Percentiles rank a stretch among this genome's conserved stretches.
Evolutionary conservation across 1,140 invertebrate species (phyloP).

Genomic region (Habropoda laboriosa): DNA sequence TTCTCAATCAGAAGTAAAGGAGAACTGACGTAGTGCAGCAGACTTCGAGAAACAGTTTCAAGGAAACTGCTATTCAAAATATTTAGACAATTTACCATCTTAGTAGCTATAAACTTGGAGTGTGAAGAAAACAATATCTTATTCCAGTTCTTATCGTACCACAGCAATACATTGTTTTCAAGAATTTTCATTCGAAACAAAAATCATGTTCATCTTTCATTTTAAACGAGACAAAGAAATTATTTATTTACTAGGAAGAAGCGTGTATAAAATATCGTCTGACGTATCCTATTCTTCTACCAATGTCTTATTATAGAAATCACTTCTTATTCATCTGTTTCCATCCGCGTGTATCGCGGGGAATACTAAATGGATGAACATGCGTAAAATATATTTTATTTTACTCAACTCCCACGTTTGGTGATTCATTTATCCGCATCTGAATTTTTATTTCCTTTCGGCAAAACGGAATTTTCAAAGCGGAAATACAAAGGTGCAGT

Average conservation of each 20-base stretch:
- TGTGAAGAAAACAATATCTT: too few species aligned
- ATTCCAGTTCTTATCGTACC: too few species aligned
- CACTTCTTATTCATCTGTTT: constrained; percentile 29
- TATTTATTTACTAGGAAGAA: neutral
- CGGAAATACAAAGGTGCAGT: too few species aligned
- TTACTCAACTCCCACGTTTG: neutral
- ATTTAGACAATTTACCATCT: constrained; percentile 68
- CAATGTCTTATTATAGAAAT: constrained; percentile 30
- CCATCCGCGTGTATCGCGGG: neutral
- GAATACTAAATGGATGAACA: constrained; percentile 24
- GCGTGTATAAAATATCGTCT: neutral
- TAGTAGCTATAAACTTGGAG: constrained; percentile 31
- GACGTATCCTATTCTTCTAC: neutral
- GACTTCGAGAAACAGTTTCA: constrained; percentile 37
- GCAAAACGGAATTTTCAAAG: neutral
- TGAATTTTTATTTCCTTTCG: neutral
- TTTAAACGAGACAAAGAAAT: neutral
- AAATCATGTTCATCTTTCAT: neutral
- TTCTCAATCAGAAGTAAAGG: constrained; percentile 35
- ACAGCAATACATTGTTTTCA: too few species aligned
- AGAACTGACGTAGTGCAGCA: constrained; percentile 61
- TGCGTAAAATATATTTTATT: neutral
- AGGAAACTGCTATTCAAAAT: constrained; percentile 64
- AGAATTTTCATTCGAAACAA: neutral
- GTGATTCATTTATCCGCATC: neutral